Base-by-base conservation (phyloP, 2,888 invertebrate genomes). In the Drosophila flavopinicola region DNA sequence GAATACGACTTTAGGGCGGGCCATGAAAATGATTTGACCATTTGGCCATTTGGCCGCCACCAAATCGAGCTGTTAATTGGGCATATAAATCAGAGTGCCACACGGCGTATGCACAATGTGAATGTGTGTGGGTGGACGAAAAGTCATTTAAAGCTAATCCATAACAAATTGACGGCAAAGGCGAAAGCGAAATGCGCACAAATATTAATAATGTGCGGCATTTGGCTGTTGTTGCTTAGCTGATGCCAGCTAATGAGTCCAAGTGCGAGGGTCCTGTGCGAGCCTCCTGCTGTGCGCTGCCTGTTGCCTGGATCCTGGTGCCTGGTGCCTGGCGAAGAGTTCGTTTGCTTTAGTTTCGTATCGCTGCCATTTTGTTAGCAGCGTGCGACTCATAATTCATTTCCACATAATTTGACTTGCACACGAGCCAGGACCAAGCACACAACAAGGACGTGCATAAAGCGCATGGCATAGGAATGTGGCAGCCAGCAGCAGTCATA, bases 371-470 rank as follows among this genome's bases (percentile, higher is more conserved):
- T 57, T 51, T n/a, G 44, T 41, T 38, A 45, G 52, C 56, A 54
- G 67, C 61, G 60, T 72, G 65, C 57, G 59, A 57, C 35, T 59
- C 67, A 83, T 80, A 80, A 83, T 80, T 80, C 79, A 79, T 80
- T 83, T 83, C 84, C 84, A 80, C 84, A 72, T 70, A 79, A 80
- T 80, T 80, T 83, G 79, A 83, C 71, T 78, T 72, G 77, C 67
- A 70, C 79, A 74, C 69, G 78, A 78, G 64, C 66, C 38, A 49
- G 33, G 20, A 23, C 27, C 35, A 35, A 17, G 48, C 9, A 4
- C n/a, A 67, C 13, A n/a, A 7, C 30, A 24, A 38, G 42, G 6
- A 47, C 29, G 11, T 23, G 24, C 38, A 27, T 9, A 4, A 15
- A 13, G 37, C 33, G 33, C 13, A 11, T 3, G 41, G 15, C 42